Evolutionary conservation across 2,113 vertebrate species (phyloP).

Genomic region (Pyrgilauda ruficollis): DNA sequence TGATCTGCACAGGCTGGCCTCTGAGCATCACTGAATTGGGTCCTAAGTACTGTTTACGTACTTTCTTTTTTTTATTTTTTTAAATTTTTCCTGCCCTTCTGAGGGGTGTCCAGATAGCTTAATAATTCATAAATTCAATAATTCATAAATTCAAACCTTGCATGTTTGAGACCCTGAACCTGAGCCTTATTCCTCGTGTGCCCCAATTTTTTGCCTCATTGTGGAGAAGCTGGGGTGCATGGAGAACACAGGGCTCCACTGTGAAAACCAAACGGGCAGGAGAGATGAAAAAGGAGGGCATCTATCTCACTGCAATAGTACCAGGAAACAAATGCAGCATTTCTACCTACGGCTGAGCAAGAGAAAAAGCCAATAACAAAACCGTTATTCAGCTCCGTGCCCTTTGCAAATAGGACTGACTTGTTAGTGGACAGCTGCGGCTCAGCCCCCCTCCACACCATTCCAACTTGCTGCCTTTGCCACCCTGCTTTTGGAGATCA

Average conservation of each 20-base stretch:
- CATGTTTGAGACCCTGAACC: neutral
- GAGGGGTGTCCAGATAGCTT: neutral
- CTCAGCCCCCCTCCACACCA: conserved; percentile 37
- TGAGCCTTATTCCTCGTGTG: neutral
- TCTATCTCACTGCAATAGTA: neutral
- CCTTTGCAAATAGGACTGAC: conserved; percentile 50
- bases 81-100: neutral
- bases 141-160: neutral
- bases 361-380: conserved; percentile 49
- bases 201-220: neutral
- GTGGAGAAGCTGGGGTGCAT: neutral
- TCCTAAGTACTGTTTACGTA: neutral
- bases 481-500: conserved; percentile 51
- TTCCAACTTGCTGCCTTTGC: conserved; percentile 51
- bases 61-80: no score
- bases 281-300: neutral
- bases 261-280: neutral
- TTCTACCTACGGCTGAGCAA: conserved; percentile 46
- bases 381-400: conserved; percentile 51
- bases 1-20: neutral
- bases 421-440: conserved; percentile 56
- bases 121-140: neutral
- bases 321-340: conserved; percentile 29
- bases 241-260: neutral
- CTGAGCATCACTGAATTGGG: neutral